A percentile compares a stretch with the other conserved stretches of the same genome.
Conservation (phyloP, 2,888 invertebrate species). For the Pelosia muscerda region DNA sequence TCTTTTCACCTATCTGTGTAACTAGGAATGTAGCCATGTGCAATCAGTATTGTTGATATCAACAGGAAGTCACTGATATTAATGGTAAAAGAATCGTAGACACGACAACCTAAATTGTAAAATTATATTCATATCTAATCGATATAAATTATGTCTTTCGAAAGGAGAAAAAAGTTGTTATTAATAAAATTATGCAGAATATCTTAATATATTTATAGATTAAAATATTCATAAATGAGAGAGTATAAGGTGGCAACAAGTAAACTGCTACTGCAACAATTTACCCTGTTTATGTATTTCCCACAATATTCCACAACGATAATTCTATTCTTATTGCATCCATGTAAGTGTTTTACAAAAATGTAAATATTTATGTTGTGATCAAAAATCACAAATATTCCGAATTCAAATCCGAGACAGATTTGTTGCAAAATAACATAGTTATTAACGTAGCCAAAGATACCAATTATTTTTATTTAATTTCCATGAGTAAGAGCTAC, state of each 20-base stretch:
- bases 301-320: not conserved
- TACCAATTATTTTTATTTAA: not conserved
- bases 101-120: too few species aligned
- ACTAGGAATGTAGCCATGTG: not conserved
- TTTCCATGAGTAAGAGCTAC: not conserved
- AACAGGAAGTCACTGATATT: not conserved
- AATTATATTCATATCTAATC: too few species aligned
- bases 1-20: not conserved
- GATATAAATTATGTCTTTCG: not conserved
- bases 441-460: not conserved
- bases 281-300: not conserved
- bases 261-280: not conserved
- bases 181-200: not conserved
- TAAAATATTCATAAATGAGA: not conserved
- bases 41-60: not conserved
- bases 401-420: not conserved
- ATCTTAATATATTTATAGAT: not conserved
- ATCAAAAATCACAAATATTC: not conserved
- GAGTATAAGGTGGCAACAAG: not conserved
- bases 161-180: not conserved
- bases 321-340: not conserved
- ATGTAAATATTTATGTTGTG: not conserved
- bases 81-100: not conserved
- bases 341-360: not conserved
- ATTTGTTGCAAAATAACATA: not conserved